These are phyloP conservation scores for Chouioia cunea DNA, from an alignment of 2,888 invertebrate species.

Conservation along the genomic window DNA sequence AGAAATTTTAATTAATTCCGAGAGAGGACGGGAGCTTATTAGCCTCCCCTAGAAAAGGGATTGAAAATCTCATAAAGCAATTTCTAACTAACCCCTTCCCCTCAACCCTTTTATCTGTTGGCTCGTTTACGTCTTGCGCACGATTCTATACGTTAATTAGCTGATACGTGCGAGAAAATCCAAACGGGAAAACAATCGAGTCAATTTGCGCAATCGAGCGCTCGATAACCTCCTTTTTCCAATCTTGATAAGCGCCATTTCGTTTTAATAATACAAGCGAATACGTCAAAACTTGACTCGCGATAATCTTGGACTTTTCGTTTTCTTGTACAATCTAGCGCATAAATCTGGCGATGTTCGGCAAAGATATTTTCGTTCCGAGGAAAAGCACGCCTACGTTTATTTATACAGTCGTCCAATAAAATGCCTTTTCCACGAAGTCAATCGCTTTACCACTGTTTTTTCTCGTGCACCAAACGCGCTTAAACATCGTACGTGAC, in stretches of 20 bases:
- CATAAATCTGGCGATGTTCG: no score
- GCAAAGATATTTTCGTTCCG: neutral
- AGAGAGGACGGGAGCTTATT: slow-evolving; percentile 53
- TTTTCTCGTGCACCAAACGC: slow-evolving; percentile 42
- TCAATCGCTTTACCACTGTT: slow-evolving; percentile 52
- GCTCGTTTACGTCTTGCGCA: neutral
- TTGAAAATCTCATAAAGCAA: slow-evolving; percentile 50
- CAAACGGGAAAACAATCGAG: no score
- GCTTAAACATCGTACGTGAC: no score
- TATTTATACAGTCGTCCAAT: slow-evolving; percentile 29
- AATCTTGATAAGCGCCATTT: no score
- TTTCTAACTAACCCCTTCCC: slow-evolving; percentile 41
- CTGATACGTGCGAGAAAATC: no score
- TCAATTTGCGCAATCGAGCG: no score
- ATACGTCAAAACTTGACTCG: no score
- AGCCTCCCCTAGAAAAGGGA: slow-evolving; percentile 52
- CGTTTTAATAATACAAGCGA: no score
- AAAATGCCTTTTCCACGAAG: slow-evolving; percentile 52
- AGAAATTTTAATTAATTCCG: slow-evolving; percentile 59
- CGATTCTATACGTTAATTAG: neutral
- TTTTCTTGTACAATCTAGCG: no score
- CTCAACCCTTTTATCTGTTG: neutral
- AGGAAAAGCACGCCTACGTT: neutral
- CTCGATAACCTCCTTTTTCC: no score
- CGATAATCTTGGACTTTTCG: no score